phyloP scores from a whole-genome alignment of 2,888 invertebrate genomes.

The Eledona agricola region DNA sequence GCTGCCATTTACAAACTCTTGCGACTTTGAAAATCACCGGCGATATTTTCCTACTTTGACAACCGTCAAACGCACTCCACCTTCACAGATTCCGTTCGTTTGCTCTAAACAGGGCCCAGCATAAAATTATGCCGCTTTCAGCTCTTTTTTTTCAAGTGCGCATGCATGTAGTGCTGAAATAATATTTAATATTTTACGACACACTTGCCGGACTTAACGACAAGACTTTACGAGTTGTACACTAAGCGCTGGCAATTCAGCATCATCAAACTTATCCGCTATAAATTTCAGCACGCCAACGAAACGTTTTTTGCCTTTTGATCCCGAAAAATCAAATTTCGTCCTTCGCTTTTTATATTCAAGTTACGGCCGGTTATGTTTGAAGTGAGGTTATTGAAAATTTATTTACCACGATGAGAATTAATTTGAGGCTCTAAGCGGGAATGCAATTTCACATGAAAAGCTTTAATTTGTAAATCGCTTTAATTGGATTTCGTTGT shows the following conservation, averaged over 20 bases:
- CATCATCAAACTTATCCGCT: constrained; percentile 14
- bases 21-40: constrained; percentile 25
- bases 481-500: constrained; percentile 34
- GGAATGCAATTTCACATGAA: constrained; percentile 27
- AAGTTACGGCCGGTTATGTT: too few species aligned
- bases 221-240: constrained; percentile 14
- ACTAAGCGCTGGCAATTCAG: constrained; percentile 5
- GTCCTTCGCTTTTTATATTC: constrained; percentile 3
- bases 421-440: constrained; percentile 23
- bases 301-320: not conserved
- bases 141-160: too few species aligned
- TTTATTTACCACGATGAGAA: constrained; percentile 28
- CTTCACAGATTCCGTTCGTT: too few species aligned
- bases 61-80: constrained; percentile 8
- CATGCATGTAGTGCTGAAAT: not conserved
- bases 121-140: too few species aligned
- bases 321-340: not conserved
- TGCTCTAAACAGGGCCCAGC: too few species aligned
- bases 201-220: constrained; percentile 3
- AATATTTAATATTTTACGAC: constrained; percentile 2
- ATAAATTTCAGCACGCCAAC: constrained; percentile 7
- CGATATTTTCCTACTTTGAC: not conserved
- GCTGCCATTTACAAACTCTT: constrained; percentile 15
- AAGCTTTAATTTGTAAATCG: constrained; percentile 34
- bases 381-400: constrained; percentile 29